A percentile compares a stretch with the other conserved stretches of the same genome.
These are phyloP conservation scores for Tenodera sinensis DNA, from an alignment of 2,888 invertebrate genomes.

Conservation along the genomic window DNA sequence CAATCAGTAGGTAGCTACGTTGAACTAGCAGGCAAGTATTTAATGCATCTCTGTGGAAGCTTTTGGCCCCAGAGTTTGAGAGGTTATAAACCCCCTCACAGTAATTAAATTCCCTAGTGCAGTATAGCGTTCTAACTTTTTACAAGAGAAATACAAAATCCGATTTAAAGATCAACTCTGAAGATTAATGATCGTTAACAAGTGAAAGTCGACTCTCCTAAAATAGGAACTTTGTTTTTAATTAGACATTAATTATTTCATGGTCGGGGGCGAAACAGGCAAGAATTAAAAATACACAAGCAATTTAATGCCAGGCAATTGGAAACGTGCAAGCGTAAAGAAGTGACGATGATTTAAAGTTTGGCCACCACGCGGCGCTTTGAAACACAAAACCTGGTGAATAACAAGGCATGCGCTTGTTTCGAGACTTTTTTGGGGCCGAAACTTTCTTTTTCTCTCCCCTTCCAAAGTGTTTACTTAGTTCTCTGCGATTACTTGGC, in stretches of 20 bases:
- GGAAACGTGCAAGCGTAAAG: background rate
- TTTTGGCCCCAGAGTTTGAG: no score
- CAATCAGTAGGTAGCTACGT: no score
- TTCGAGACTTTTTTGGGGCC: background rate
- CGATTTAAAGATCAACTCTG: conserved; percentile 14
- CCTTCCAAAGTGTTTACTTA: background rate
- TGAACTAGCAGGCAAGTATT: no score
- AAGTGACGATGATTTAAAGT: conserved; percentile 9
- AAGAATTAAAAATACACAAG: conserved; percentile 14
- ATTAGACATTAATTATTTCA: conserved; percentile 18
- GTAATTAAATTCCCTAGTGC: background rate
- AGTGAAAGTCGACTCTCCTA: background rate
- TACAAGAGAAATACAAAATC: conserved; percentile 12
- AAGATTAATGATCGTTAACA: conserved; percentile 17
- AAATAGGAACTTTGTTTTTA: conserved; percentile 12
- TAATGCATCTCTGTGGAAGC: no score
- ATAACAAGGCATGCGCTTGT: background rate
- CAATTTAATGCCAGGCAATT: conserved; percentile 7
- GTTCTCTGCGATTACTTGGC: background rate
- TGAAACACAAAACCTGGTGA: background rate
- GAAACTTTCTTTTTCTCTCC: background rate
- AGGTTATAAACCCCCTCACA: no score
- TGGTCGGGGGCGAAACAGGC: background rate
- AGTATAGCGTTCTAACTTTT: background rate
- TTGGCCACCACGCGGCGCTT: no score